Conservation (phyloP, 1,140 invertebrate genomes). For the Pseudachorutes palmiensis region DNA sequence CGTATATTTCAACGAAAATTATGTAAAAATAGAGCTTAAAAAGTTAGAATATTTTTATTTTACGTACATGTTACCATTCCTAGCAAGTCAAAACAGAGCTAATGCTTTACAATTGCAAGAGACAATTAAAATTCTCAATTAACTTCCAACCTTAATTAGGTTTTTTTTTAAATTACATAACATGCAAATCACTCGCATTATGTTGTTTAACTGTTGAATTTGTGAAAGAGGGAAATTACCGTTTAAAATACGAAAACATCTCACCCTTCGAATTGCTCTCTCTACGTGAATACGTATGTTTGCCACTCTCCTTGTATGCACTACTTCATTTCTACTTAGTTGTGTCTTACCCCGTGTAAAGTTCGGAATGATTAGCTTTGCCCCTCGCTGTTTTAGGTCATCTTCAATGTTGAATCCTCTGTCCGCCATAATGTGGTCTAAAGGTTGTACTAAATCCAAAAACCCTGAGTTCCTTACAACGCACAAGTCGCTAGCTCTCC, state of each 20-base stretch:
- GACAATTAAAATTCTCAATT: not conserved
- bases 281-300: slow-evolving; percentile 39
- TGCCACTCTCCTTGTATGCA: slow-evolving; percentile 36
- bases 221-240: not conserved
- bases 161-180: not conserved
- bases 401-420: slow-evolving; percentile 39
- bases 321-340: slow-evolving; percentile 27
- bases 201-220: not conserved
- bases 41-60: not conserved
- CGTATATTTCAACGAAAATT: not conserved
- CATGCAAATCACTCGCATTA: not conserved
- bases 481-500: slow-evolving; percentile 37
- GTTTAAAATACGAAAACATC: slow-evolving; percentile 39
- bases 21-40: not conserved
- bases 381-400: slow-evolving; percentile 6
- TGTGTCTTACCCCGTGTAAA: slow-evolving; percentile 32
- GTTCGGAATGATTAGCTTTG: slow-evolving; percentile 33
- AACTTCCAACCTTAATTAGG: not conserved
- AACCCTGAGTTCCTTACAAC: slow-evolving; percentile 39
- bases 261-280: slow-evolving; percentile 34
- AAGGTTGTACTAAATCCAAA: slow-evolving; percentile 36
- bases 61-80: not conserved
- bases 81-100: not conserved
- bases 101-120: not conserved
- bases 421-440: slow-evolving; percentile 20